phyloP scores from a whole-genome alignment of 2,113 vertebrate genomes.

The Tetrax tetrax region DNA sequence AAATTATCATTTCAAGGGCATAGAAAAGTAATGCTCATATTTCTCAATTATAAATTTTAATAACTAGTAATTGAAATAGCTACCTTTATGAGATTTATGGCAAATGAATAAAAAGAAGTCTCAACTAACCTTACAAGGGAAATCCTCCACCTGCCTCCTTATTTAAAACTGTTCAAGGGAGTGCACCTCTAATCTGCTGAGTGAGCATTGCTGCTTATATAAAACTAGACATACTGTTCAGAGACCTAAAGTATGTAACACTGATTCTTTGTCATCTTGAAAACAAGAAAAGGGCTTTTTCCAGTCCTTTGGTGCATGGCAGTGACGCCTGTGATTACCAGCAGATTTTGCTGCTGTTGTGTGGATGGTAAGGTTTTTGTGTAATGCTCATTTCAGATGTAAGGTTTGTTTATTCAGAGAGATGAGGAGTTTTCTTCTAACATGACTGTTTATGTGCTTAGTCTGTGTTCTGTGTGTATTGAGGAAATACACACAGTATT shows the following conservation, averaged over 20 bases:
- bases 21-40: neutral
- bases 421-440: neutral
- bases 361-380: neutral
- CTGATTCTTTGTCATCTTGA: neutral
- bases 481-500: neutral
- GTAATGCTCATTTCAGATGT: neutral
- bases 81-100: neutral
- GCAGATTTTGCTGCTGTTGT: neutral
- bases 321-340: neutral
- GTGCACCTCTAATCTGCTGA: neutral
- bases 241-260: neutral
- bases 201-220: neutral
- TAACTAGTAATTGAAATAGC: neutral
- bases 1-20: neutral
- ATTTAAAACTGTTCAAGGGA: neutral
- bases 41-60: neutral
- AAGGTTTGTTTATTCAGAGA: neutral
- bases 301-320: neutral
- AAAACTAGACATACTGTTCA: neutral
- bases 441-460: neutral
- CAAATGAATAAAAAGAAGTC: neutral
- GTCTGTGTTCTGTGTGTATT: neutral
- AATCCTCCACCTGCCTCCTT: neutral
- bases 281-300: neutral
- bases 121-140: neutral